These are phyloP conservation scores for Hylomyscus alleni DNA, from an alignment of 2,797 vertebrate genomes.

Conservation along the genomic window DNA sequence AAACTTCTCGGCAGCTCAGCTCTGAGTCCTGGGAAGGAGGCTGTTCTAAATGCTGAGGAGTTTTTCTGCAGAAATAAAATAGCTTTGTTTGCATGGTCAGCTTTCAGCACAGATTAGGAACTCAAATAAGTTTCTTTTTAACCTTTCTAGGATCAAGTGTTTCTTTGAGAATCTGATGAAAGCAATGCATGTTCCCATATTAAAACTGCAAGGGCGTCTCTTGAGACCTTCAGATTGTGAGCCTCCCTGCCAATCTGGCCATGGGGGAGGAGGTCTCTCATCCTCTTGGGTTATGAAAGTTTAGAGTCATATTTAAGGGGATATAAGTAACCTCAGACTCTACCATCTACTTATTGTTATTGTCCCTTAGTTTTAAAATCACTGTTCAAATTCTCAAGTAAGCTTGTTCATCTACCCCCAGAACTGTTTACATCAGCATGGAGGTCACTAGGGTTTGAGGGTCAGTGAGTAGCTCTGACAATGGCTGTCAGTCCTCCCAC, in stretches of 20 bases:
- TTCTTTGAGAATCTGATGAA: conserved; percentile 5
- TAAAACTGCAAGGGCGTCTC: background rate
- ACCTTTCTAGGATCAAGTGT: background rate
- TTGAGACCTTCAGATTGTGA: background rate
- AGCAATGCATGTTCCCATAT: fast-evolving
- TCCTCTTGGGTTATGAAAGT: background rate
- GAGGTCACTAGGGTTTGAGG: background rate
- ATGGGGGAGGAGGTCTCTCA: background rate
- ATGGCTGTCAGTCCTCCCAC: fast-evolving
- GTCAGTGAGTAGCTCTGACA: fast-evolving
- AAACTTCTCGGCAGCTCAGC: background rate
- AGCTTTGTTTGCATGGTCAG: background rate
- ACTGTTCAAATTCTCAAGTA: background rate
- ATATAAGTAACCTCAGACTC: background rate
- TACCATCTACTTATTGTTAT: background rate
- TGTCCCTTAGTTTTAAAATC: background rate
- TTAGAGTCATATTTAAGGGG: conserved; percentile 28
- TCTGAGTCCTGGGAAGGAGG: background rate
- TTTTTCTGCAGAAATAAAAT: conserved; percentile 59
- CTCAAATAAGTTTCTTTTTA: background rate
- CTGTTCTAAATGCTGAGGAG: background rate
- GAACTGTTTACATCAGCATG: background rate
- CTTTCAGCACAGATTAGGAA: background rate
- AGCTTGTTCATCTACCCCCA: background rate
- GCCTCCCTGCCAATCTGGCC: background rate